Conservation (phyloP, 1,140 invertebrate genomes). For the Musca vetustissima region DNA sequence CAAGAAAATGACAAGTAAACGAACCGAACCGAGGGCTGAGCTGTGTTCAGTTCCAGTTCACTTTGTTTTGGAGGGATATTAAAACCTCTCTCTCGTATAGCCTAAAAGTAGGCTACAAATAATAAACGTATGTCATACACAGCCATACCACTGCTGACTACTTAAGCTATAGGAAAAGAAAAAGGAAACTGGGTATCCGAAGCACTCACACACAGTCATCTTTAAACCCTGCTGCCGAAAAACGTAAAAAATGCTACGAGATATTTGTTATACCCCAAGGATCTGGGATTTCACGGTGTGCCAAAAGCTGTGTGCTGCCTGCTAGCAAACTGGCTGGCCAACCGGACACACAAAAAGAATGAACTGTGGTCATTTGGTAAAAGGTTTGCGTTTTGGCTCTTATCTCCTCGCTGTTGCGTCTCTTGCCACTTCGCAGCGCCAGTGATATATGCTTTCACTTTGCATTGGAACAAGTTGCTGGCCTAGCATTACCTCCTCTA, state of each 20-base stretch:
- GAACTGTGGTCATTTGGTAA: slow-evolving; percentile 11
- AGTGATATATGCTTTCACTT: too few relatives aligned
- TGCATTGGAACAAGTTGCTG: neutral
- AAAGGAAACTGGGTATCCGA: too few relatives aligned
- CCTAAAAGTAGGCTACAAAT: slow-evolving; percentile 19
- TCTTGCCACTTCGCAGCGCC: too few relatives aligned
- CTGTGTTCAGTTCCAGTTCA: neutral
- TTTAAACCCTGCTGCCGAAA: too few relatives aligned
- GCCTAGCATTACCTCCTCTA: neutral
- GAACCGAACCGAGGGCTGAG: too few relatives aligned
- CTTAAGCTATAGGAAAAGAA: too few relatives aligned
- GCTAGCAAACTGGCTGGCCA: too few relatives aligned
- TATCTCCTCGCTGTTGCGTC: neutral
- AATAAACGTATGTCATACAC: slow-evolving; percentile 2
- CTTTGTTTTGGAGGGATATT: neutral
- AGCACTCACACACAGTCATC: too few relatives aligned
- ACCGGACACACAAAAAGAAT: neutral
- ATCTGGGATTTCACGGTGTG: neutral
- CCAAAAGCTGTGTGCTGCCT: neutral
- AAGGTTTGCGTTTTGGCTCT: neutral
- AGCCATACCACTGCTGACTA: too few relatives aligned
- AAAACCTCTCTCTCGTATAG: neutral
- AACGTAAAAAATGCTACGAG: too few relatives aligned
- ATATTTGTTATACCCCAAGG: slow-evolving; percentile 14
- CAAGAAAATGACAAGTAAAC: too few relatives aligned